Conservation (phyloP, 1,140 invertebrate species). For the Chelonus insularis region DNA sequence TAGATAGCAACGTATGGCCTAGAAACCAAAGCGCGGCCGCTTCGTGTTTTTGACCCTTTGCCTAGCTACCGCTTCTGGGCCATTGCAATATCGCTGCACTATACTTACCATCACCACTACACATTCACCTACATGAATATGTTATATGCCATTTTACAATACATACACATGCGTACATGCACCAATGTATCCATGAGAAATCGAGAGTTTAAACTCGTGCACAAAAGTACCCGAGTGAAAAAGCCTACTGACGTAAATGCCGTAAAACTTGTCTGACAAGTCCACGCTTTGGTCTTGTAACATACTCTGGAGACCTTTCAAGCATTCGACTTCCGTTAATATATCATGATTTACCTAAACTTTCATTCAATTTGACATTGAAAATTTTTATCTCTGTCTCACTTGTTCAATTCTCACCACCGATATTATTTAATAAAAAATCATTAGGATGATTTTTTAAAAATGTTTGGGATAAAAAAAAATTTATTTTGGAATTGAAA, state of each 20-base stretch:
- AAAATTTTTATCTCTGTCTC: too few species aligned
- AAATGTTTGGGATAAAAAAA: neutral
- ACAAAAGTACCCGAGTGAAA: conserved; percentile 5
- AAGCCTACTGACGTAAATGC: neutral
- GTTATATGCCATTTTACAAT: too few species aligned
- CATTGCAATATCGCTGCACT: conserved; percentile 44
- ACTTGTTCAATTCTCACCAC: too few species aligned
- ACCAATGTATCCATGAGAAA: conserved; percentile 6
- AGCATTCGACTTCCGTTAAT: neutral
- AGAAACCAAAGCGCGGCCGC: conserved; percentile 53
- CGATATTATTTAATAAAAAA: too few species aligned
- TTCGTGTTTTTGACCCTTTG: conserved; percentile 62
- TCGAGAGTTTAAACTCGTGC: conserved; percentile 9
- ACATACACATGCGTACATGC: neutral
- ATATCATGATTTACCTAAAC: too few species aligned
- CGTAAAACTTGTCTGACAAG: conserved; percentile 4
- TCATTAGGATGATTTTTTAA: too few species aligned
- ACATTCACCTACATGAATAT: too few species aligned
- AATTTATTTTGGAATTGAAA: neutral
- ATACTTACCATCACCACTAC: too few species aligned
- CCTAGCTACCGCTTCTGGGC: conserved; percentile 56
- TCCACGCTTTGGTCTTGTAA: neutral
- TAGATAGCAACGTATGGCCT: conserved; percentile 61
- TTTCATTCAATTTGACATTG: too few species aligned
- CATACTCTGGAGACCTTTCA: neutral